Evolutionary conservation across 2,113 vertebrate species (phyloP).

Genomic region (Eupsittula cactorum): DNA sequence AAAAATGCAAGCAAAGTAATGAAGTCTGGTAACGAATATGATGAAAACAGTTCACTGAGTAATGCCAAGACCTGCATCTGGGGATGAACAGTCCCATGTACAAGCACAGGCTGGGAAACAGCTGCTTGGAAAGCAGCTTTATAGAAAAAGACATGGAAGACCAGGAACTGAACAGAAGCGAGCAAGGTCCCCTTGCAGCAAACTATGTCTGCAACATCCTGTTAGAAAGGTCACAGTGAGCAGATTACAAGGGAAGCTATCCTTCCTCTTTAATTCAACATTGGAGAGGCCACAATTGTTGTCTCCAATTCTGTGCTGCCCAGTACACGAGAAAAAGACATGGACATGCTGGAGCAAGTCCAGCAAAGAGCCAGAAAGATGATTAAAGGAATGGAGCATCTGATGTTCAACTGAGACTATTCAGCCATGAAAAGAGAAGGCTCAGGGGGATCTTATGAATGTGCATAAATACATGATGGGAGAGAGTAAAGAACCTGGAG

Average conservation of each 20-base stretch:
- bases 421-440: not conserved
- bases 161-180: not conserved
- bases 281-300: not conserved
- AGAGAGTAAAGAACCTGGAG: not conserved
- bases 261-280: not conserved
- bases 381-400: not conserved
- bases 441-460: fast-evolving
- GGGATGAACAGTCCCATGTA: not conserved
- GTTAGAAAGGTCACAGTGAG: not conserved
- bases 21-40: not conserved
- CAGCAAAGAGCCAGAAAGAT: not conserved
- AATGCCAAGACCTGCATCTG: not conserved
- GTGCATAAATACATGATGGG: not conserved
- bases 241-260: not conserved
- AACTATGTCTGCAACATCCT: not conserved
- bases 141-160: not conserved
- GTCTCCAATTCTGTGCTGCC: not conserved
- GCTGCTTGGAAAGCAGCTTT: not conserved
- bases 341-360: not conserved
- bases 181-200: not conserved
- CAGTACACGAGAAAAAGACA: not conserved
- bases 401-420: not conserved
- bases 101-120: not conserved
- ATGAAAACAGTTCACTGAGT: not conserved
- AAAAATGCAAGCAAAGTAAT: not conserved